Evolutionary conservation across 2,113 vertebrate genomes (phyloP).

Genomic region (Pseudopipra pipra): DNA sequence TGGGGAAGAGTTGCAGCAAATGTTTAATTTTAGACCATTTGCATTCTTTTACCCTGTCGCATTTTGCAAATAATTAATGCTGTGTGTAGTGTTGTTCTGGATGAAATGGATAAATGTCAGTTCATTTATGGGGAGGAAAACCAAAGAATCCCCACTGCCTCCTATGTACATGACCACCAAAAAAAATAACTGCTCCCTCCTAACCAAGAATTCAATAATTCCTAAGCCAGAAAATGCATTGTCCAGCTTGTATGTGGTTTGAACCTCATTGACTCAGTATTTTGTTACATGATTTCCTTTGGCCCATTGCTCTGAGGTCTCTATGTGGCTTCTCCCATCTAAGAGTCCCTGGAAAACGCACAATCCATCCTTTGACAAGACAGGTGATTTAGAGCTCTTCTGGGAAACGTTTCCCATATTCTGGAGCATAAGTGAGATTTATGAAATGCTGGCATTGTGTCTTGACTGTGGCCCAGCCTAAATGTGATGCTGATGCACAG

Average conservation of each 20-base stretch:
- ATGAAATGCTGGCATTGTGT: not conserved
- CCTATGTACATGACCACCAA: not conserved
- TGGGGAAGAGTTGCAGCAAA: too few relatives aligned
- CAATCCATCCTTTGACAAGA: not conserved
- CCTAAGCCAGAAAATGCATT: not conserved
- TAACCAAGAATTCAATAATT: not conserved
- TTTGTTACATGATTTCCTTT: not conserved
- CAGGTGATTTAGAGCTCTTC: conserved; percentile 7
- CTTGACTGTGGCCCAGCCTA: not conserved
- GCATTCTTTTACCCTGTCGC: too few relatives aligned
- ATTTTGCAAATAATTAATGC: too few relatives aligned
- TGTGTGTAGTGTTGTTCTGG: too few relatives aligned
- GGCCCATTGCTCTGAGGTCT: not conserved
- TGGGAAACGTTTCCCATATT: not conserved
- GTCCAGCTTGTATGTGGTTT: not conserved
- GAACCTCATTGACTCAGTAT: not conserved
- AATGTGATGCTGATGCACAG: fast-evolving
- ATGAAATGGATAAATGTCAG: not conserved
- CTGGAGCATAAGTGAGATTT: conserved; percentile 18
- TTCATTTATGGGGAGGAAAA: not conserved
- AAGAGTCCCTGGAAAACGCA: not conserved
- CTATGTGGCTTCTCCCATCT: not conserved
- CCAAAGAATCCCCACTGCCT: not conserved
- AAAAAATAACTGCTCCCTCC: not conserved
- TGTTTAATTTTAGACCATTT: too few relatives aligned